These are phyloP conservation scores for Scarus forsteni DNA, from an alignment of 2,797 vertebrate species.

Conservation along the genomic window DNA sequence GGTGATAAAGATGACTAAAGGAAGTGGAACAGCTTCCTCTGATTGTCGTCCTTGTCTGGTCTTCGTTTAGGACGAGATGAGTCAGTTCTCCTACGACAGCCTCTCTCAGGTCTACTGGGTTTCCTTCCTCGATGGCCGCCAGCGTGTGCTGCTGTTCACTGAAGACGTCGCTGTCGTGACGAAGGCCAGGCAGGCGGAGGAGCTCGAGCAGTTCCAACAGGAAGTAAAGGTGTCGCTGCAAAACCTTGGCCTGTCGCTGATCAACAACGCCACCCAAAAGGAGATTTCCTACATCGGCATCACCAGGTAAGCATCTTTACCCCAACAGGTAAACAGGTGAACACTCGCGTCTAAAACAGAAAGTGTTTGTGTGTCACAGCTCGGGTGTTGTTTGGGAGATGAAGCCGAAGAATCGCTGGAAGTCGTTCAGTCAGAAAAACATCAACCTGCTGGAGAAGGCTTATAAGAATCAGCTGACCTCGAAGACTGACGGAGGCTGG, in stretches of 20 bases:
- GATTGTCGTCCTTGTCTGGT: background rate
- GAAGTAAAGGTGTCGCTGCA: constrained; percentile 93
- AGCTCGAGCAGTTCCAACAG: constrained; percentile 93
- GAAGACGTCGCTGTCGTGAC: constrained; percentile 93
- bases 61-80: constrained; percentile 88
- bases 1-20: too few species aligned
- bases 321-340: background rate
- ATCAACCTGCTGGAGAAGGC: constrained; percentile 91
- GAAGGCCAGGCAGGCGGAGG: constrained; percentile 94
- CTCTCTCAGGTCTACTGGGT: constrained; percentile 94
- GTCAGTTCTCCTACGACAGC: constrained; percentile 90
- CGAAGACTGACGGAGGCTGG: constrained; percentile 77
- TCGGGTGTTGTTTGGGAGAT: constrained; percentile 97
- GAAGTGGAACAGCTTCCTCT: background rate
- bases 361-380: constrained; percentile 69
- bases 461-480: constrained; percentile 86
- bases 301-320: constrained; percentile 81
- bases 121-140: constrained; percentile 95
- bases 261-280: constrained; percentile 91
- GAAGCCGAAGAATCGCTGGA: constrained; percentile 95
- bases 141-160: constrained; percentile 94
- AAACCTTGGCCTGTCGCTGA: constrained; percentile 93
- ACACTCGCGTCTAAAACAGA: background rate
- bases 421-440: constrained; percentile 93
- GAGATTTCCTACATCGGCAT: constrained; percentile 96